Evolutionary conservation across 2,113 vertebrate genomes (phyloP), one percentile per base, ranked within the genome.

Genomic region (Psephotus haematonotus): DNA sequence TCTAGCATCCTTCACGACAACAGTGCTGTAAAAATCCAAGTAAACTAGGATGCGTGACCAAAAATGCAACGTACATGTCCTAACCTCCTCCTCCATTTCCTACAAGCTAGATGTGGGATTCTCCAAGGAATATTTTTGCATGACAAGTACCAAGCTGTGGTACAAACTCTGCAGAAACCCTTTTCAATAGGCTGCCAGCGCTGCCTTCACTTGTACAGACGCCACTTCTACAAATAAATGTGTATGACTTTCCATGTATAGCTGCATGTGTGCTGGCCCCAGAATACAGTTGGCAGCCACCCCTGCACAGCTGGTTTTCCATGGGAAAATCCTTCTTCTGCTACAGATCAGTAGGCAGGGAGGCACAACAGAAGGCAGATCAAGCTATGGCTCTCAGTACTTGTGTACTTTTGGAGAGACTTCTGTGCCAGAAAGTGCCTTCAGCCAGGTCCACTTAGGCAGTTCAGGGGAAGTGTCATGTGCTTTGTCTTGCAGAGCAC

Each of bases 401-500:
- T 52, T 14, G 7, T 0, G 0, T 24, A 16, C 11, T 67, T 72
- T 14, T 12, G 24, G 52, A 17, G 44, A 39, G 24, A 10, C 22
- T 74, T 53, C 46, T 44, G 10, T 15, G 20, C 60, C 23, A 68
- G 25, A 49, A 62, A 31, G 15, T 0, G 1, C 82, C 86, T 93
- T 86, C 84, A 85, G 94, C 75, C 91, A 91, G 62, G 63, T 59
- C 72, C 77, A 27, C 84, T 64, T 15, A 24, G 28, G 90, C 80
- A 86, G 81, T n/a, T 93, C 78, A 69, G 44, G 23, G 5, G 68
- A 87, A 92, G 46, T 0, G 3, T 83, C 88, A 78, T 52, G 71
- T 53, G 74, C 80, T 68, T 74, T 77, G 31, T 22, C 86, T 83
- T 76, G 90, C 84, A 86, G 85, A 76, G 90, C 72, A 82, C 93